A percentile compares a stretch with the other conserved stretches of the same genome.
These are phyloP conservation scores for Ophioninae sp. DNA, from an alignment of 2,888 invertebrate species.

Conservation along the genomic window DNA sequence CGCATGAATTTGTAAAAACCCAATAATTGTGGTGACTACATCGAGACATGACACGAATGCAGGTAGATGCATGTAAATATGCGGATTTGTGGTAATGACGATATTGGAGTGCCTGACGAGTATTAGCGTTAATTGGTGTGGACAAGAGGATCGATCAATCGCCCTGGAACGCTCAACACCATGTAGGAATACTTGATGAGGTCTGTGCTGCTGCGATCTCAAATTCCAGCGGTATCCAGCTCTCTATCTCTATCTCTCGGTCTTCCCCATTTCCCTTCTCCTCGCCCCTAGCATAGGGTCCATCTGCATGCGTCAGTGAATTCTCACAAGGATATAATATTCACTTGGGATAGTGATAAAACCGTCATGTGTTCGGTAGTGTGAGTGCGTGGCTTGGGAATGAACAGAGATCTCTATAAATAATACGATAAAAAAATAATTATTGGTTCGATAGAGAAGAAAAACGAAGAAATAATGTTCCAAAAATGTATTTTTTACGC, in stretches of 20 bases:
- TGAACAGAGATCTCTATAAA: background rate
- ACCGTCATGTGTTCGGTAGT: background rate
- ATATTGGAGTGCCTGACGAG: constrained; percentile 53
- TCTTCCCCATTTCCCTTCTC: background rate
- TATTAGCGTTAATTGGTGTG: constrained; percentile 61
- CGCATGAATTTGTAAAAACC: background rate
- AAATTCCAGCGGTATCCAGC: background rate
- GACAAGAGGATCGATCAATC: constrained; percentile 60
- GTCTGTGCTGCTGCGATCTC: constrained; percentile 26
- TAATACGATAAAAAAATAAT: too few species aligned
- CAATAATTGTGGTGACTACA: background rate
- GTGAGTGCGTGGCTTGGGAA: background rate
- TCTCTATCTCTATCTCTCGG: constrained; percentile 5
- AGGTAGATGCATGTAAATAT: background rate
- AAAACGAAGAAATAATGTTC: too few species aligned
- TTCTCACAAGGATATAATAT: background rate
- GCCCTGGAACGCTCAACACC: constrained; percentile 50
- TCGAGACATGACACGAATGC: background rate
- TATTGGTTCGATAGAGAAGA: too few species aligned
- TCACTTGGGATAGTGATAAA: background rate
- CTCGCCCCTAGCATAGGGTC: background rate
- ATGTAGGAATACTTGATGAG: constrained; percentile 57
- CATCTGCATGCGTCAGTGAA: background rate
- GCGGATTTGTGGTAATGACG: constrained; percentile 53
- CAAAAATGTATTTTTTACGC: too few species aligned